Percentiles rank a stretch among this genome's conserved stretches.
Conservation (phyloP, 1,140 invertebrate species). For the Radopholus similis region DNA sequence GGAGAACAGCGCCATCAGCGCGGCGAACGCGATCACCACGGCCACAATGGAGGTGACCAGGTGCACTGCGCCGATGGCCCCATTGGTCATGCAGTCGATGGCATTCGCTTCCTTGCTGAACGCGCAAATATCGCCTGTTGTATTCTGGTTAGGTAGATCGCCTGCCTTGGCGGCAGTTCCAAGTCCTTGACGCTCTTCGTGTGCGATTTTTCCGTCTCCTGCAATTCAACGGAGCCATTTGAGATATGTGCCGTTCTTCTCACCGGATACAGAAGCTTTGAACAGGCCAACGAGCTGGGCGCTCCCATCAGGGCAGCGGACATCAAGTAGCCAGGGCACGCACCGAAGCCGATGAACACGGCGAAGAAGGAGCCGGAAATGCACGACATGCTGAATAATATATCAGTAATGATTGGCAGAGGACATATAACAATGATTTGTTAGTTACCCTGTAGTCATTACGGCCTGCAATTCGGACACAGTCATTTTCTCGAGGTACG, state of each 20-base stretch:
- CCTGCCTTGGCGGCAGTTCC: constrained; percentile 51
- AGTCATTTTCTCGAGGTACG: constrained; percentile 75
- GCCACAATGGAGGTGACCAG: constrained; percentile 80
- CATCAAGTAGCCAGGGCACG: constrained; percentile 68
- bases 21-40: constrained; percentile 83
- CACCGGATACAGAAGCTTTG: constrained; percentile 51
- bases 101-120: constrained; percentile 18
- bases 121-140: no score
- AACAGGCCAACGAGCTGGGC: constrained; percentile 52
- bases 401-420: neutral
- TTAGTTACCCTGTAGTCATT: constrained; percentile 76
- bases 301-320: constrained; percentile 56
- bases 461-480: constrained; percentile 83
- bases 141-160: no score
- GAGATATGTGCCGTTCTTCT: no score
- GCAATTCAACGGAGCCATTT: no score
- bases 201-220: constrained; percentile 54
- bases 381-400: constrained; percentile 71
- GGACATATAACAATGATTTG: no score
- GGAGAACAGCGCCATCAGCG: constrained; percentile 78
- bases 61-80: constrained; percentile 69
- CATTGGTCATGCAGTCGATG: constrained; percentile 63
- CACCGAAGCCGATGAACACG: constrained; percentile 70
- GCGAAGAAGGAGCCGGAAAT: constrained; percentile 88
- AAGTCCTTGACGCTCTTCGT: constrained; percentile 28